Evolutionary conservation across 2,113 vertebrate genomes (phyloP), one percentile per base, ranked within the genome.

Genomic region (Ahaetulla prasina): DNA sequence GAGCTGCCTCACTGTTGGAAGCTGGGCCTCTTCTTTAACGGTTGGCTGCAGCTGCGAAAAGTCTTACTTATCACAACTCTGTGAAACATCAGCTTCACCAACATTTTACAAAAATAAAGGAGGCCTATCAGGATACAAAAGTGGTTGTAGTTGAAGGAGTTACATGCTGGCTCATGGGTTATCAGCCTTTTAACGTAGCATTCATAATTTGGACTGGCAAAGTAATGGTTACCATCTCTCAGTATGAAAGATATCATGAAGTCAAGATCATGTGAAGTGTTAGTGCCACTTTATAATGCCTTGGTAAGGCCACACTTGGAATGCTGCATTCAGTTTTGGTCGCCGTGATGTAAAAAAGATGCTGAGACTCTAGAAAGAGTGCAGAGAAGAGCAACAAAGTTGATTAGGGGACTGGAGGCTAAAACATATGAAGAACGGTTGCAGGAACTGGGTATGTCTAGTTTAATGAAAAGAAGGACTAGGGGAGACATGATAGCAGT

Each of bases 61-160:
- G 95, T 96, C 93, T 95, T 96, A 95, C 94, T 95, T 95, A 94
- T 96, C 95, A 91, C 93, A 88, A 91, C 94, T 93, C 94, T 96
- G 95, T 95, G 92, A 95, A 96, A 96, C 91, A 94, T 95, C 95
- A 96, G 94, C 95, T 96, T 95, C 86, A 93, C 96, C 96, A 96
- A 95, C 95, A 97, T 95, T 96, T 57, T 93, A 50, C 94, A 90
- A 45, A 0, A 30, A 89, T 86, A 57, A 87, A 94, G 92, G 94
- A 95, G 93, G 8, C 11, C 91, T 88, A 50, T 92, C 74, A 68
- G 91, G 91, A 60, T 25, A 45, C 45, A 92, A 20, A 60, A 95
- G 22, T 43, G 12, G 4, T 90, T 93, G 87, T 93, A 94, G 88
- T 84, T 92, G 57, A 14, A 60, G 74, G 84, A 50, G 93, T 35